Evolutionary conservation across 2,888 invertebrate species (phyloP).

Genomic region (Sycophila texana): DNA sequence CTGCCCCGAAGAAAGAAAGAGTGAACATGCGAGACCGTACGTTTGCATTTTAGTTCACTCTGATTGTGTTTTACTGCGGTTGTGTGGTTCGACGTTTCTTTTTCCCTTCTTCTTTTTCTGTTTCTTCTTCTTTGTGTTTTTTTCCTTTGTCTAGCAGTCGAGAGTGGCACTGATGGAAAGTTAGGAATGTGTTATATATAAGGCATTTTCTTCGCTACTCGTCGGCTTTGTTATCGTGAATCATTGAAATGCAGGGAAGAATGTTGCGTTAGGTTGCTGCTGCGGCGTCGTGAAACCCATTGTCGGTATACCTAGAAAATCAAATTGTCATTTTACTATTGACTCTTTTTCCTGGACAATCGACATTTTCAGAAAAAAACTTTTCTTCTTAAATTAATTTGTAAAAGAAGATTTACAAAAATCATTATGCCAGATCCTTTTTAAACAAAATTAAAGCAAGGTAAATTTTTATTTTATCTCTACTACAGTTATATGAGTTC

Average conservation of each 20-base stretch:
- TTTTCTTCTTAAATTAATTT: too few species aligned
- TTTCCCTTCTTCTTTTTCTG: not conserved
- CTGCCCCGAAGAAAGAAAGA: slow-evolving; percentile 29
- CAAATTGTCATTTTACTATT: not conserved
- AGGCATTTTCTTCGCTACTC: slow-evolving; percentile 51
- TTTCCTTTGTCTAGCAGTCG: slow-evolving; percentile 17
- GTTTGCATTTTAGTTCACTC: slow-evolving; percentile 25
- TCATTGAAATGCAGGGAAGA: slow-evolving; percentile 73
- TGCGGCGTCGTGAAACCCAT: slow-evolving; percentile 67
- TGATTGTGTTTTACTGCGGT: slow-evolving; percentile 28
- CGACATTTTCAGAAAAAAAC: too few species aligned
- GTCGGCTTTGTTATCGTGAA: slow-evolving; percentile 41
- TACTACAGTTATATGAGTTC: too few species aligned
- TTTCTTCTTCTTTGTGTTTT: slow-evolving; percentile 38
- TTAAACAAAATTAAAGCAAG: too few species aligned
- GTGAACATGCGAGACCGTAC: not conserved
- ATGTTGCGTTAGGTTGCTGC: slow-evolving; percentile 68
- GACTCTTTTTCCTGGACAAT: too few species aligned
- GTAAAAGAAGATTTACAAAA: too few species aligned
- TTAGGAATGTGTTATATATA: slow-evolving; percentile 53
- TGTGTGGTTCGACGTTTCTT: too few species aligned
- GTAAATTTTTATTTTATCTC: not conserved
- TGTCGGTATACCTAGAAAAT: slow-evolving; percentile 62
- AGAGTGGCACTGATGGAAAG: slow-evolving; percentile 54
- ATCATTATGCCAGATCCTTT: too few species aligned